Evolutionary conservation across 2,888 invertebrate species (phyloP), one percentile per base, ranked within the genome.

Genomic region (Unio pictorum): DNA sequence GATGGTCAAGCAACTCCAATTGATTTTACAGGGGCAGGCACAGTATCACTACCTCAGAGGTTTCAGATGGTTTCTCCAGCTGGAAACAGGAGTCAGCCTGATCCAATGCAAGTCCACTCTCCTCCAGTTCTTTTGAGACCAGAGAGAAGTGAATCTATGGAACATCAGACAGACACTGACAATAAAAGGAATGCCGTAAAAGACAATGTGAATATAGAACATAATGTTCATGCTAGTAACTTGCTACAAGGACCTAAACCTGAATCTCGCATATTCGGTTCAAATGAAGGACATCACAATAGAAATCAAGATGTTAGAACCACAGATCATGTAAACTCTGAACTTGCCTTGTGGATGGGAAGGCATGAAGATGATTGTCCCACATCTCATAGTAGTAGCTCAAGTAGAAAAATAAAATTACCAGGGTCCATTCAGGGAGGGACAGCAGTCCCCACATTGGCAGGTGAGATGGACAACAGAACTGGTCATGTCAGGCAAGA

Each of bases 1-100:
- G 68, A 68, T 55, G 68, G 68, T 15, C 68, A 68, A 26, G 64
- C 68, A 30, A 28, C 57, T n/a, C 28, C 28, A 34, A 45, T 45
- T 45, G 45, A 45, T 45, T 45, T 45, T 8, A 45, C 45, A 45
- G 45, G 45, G 11, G 45, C 45, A 11, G 45, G 45, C 11, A 45
- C 45, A 45, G 1, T 45, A 45, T 11, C 11, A 45, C 45, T 45
- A 3, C 45, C 45, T 11, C 45, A 45, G 45, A 45, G 45, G 45
- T 45, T 45, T 45, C 45, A 45, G 11, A 57, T 30, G 28, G 57
- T 57, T 17, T 55, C 55, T 11, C 45, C 45, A 55, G 56, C 62
- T 54, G 34, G 56, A 30, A 62, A 62, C 30, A 28, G 45, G 45
- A n/a, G 45, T 34, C 56, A 67, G 18, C 61, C 55, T 61, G 34